Percentiles rank a stretch among this genome's conserved stretches.
These are phyloP conservation scores for Aphidius ervi DNA, from an alignment of 1,140 invertebrate genomes.

Conservation along the genomic window DNA sequence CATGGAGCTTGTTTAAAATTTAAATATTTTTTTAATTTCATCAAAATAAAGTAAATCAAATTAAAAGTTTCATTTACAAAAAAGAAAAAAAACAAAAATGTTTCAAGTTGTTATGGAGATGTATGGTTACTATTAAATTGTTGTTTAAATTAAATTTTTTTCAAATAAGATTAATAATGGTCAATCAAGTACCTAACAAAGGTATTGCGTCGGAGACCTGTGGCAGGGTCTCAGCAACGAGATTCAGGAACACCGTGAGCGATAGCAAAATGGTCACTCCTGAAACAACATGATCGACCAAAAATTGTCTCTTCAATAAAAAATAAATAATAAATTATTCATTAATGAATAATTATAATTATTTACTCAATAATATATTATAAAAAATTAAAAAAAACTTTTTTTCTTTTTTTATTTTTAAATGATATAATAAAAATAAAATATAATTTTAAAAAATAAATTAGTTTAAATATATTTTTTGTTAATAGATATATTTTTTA, in stretches of 20 bases:
- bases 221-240: conserved; percentile 92
- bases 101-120: too few relatives aligned
- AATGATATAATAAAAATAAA: too few relatives aligned
- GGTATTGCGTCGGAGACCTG: conserved; percentile 93
- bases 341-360: too few relatives aligned
- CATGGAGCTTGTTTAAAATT: conserved; percentile 15
- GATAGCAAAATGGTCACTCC: conserved; percentile 99
- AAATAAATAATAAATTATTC: neutral
- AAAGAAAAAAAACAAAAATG: too few relatives aligned
- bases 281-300: conserved; percentile 65
- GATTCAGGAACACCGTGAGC: conserved; percentile 98
- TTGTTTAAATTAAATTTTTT: conserved; percentile 7
- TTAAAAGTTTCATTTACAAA: too few relatives aligned
- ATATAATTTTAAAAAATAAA: too few relatives aligned
- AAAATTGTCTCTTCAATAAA: neutral
- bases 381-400: too few relatives aligned
- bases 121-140: neutral
- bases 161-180: conserved; percentile 29
- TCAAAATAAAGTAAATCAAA: too few relatives aligned
- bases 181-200: conserved; percentile 74
- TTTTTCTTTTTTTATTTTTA: too few relatives aligned
- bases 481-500: too few relatives aligned
- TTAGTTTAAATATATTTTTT: too few relatives aligned
- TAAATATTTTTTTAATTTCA: neutral
- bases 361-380: too few relatives aligned